Base-by-base conservation (phyloP, 1,140 invertebrate species). In the Atta colombica region DNA sequence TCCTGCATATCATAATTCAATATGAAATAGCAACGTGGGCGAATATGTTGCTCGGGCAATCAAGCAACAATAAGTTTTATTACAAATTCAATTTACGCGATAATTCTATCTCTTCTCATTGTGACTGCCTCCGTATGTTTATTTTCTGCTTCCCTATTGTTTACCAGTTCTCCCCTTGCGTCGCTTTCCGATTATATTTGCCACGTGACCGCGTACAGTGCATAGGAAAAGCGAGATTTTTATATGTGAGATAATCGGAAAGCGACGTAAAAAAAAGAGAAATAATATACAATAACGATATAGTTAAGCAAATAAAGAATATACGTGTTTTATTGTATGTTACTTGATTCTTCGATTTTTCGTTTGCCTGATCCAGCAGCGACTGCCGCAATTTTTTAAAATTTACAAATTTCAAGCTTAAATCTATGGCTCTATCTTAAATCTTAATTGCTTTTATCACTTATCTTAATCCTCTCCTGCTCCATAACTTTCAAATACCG, bases 391-490 rank as follows among this genome's bases (percentile, higher is more conserved):
- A 69, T 25, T 69, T 69, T 21, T 69, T 14, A 0, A 0, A 51
- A 28, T 69, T 49, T 51, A 69, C 45, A 69, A 69, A 69, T 69
- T 21, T 69, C 6, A 51, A 51, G 14, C 14, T 69, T 69, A 69
- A 49, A 69, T 69, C 39, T 28, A 69, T 69, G 28, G 7, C 16
- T 58, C 51, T 28, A 74, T 45, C 39, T 45, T 45, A 18, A 55
- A 74, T 53, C 25, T 51, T 31, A 71, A 53, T 28, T 72, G 45
- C 16, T 25, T 31, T 53, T 7, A 16, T 51, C 7, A 71, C 21
- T 72, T 25, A 25, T 25, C 25, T 51, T 72, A 74, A 74, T 74
- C 18, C 51, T 74, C 51, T 53, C 12, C 51, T 55, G 71, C 28
- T 55, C 10, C 3, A 31, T 31, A 53, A 1, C 71, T 55, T 74